Base-by-base conservation (phyloP, 2,797 vertebrate species). In the Acanthurus tractus region DNA sequence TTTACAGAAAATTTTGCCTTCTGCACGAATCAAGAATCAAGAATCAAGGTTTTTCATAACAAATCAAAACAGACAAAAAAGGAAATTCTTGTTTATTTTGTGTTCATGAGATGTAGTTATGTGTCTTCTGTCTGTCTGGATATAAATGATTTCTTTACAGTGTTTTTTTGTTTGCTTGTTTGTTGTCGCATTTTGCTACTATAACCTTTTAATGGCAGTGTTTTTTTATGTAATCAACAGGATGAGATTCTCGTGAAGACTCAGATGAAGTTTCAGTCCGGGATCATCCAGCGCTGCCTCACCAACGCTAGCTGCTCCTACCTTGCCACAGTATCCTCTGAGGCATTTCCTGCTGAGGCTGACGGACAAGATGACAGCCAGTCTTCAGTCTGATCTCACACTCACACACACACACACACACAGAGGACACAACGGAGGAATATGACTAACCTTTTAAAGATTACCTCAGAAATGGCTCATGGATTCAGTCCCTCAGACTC, bases 161-260 rank as follows among this genome's bases (percentile, higher is more conserved):
- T 10, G 12, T 44, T 44, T 4, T 44, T 44, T 44, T 44, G 3
- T 4, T 44, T 4, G 13, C 25, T 6, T 23, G 1, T 40, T 40
- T 11, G 29, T 29, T 38, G 34, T 7, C 6, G 3, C 29, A 34
- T 42, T 10, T 14, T 61, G 14, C 8, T 15, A 36, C 25, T 29
- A n/a, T 10, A 49, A 49, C 15, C 1, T 50, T 50, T 6, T 46
- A 18, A 66, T n/a, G 6, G 8, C n/a, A 70, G 5, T 59, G 10
- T 73, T 34, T 23, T 23, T 68, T 34, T 88, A 62, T 82, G 25
- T 66, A 25, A 61, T 56, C 64, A 6, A 42, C 81, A 96, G 95
- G 94, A 95, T 8, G 87, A 89, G 40, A 93, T 94, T 49, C 88
- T 96, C 84, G 71, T 79, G 67, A 91, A 93, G 86, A 94, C 90